Evolutionary conservation across 2,113 vertebrate genomes (phyloP).

Genomic region (Micronisus gabar): DNA sequence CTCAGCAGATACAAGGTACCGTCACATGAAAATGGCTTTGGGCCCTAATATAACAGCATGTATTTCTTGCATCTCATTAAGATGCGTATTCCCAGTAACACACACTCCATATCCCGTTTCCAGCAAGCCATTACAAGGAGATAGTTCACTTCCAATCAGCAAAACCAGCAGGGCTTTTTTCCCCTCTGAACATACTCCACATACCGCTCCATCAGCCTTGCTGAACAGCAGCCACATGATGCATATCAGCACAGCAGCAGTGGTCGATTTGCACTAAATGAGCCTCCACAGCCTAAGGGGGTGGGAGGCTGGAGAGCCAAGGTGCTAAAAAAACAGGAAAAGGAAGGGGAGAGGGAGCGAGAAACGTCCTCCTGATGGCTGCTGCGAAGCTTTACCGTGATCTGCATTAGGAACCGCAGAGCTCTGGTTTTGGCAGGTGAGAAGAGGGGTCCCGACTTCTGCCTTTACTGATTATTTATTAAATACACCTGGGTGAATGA

Average conservation of each 20-base stretch:
- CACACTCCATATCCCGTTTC: neutral
- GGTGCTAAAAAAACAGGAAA: neutral
- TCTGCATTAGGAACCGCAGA: neutral
- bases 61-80: neutral
- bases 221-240: neutral
- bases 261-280: fast-evolving
- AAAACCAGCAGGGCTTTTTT: neutral
- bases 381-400: fast-evolving
- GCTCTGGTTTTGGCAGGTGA: fast-evolving
- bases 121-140: neutral
- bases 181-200: neutral
- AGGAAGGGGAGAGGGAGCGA: neutral
- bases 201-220: neutral
- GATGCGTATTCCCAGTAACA: neutral
- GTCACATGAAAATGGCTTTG: neutral
- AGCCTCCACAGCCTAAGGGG: neutral
- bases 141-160: neutral
- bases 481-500: neutral
- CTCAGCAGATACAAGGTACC: neutral
- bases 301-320: neutral
- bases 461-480: fast-evolving
- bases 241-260: neutral
- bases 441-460: fast-evolving
- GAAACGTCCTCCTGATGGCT: neutral
- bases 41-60: neutral